phyloP scores from a whole-genome alignment of 2,113 vertebrate species.

The Calonectris borealis region DNA sequence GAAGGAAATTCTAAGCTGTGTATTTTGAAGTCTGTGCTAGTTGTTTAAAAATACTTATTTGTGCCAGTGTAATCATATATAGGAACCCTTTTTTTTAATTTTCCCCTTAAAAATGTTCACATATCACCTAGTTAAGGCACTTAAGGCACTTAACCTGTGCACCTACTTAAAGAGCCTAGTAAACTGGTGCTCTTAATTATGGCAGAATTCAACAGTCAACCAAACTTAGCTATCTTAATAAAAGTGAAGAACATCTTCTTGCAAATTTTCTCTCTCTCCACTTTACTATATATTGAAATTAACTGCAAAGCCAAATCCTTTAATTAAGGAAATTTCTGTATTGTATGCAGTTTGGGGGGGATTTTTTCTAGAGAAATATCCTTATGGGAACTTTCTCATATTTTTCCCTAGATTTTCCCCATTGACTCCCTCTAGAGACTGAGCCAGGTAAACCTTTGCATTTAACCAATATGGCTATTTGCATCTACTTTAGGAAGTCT shows the following conservation, averaged over 20 bases:
- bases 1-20: neutral
- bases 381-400: neutral
- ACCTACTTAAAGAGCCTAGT: neutral
- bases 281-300: neutral
- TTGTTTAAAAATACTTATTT: neutral
- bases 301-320: neutral
- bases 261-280: neutral
- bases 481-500: neutral
- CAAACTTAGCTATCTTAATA: neutral
- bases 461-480: neutral
- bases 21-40: neutral
- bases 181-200: neutral
- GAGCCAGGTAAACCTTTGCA: neutral
- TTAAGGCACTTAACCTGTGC: neutral
- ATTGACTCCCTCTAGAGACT: neutral
- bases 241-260: neutral
- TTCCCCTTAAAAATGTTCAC: neutral
- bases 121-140: neutral
- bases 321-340: neutral
- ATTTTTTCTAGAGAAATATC: neutral
- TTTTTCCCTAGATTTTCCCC: neutral
- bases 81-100: neutral
- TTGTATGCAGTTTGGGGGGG: neutral
- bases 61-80: neutral
- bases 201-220: neutral